Conservation (phyloP, 2,113 vertebrate genomes). For the Leuciscus idus region DNA sequence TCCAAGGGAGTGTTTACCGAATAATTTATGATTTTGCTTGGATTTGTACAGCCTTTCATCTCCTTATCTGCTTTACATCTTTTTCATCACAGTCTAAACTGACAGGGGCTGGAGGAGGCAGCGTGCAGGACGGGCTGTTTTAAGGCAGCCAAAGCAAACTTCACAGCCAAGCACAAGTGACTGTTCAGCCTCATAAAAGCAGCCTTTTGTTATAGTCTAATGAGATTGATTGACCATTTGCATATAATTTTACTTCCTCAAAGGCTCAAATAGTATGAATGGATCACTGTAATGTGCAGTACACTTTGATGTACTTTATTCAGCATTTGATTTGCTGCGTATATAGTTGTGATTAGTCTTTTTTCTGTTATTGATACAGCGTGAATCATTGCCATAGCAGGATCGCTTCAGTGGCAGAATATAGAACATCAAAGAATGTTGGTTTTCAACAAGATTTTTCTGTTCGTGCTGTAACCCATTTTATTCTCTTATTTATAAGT, state of each 20-base stretch:
- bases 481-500: constrained; percentile 36
- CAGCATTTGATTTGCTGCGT: constrained; percentile 7
- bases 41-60: constrained; percentile 51
- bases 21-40: constrained; percentile 55
- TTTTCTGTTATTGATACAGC: constrained; percentile 33
- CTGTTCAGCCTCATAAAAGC: constrained; percentile 76
- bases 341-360: constrained; percentile 21
- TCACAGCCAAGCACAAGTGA: constrained; percentile 72
- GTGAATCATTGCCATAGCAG: constrained; percentile 3
- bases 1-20: constrained; percentile 43
- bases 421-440: constrained; percentile 39
- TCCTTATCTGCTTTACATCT: constrained; percentile 52
- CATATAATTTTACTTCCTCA: constrained; percentile 41
- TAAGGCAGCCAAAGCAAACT: constrained; percentile 44
- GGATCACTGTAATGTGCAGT: constrained; percentile 36
- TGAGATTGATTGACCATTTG: constrained; percentile 63
- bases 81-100: constrained; percentile 51
- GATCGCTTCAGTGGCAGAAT: not conserved
- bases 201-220: constrained; percentile 74
- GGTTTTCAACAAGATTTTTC: constrained; percentile 38
- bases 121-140: constrained; percentile 49
- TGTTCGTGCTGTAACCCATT: not conserved
- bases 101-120: constrained; percentile 39
- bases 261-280: constrained; percentile 32
- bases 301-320: constrained; percentile 26